Conservation (phyloP, 2,797 vertebrate species). For the Onychomys leucogaster region DNA sequence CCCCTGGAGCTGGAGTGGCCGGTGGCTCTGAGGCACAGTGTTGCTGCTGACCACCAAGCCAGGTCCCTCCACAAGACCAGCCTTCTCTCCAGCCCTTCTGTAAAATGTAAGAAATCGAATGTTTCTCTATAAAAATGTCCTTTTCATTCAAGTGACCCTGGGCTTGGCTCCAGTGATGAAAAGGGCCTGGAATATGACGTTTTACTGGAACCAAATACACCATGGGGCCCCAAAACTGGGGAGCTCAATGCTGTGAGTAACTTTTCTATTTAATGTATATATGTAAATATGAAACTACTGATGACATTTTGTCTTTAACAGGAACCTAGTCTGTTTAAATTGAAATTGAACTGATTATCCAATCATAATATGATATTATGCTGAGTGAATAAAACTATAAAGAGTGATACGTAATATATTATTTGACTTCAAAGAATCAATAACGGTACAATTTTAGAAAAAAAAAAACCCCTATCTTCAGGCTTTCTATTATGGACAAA, state of each 20-base stretch:
- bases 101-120: neutral
- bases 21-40: too few species aligned
- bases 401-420: neutral
- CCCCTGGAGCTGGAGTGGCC: neutral
- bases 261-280: neutral
- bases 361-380: neutral
- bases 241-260: conserved; percentile 94
- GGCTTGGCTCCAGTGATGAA: conserved; percentile 87
- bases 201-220: conserved; percentile 91
- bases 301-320: conserved; percentile 50
- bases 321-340: neutral
- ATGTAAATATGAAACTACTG: neutral
- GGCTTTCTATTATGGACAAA: conserved; percentile 57
- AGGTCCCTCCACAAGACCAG: neutral
- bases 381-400: conserved; percentile 2
- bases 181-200: conserved; percentile 91
- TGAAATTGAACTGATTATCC: conserved; percentile 24
- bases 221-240: conserved; percentile 89
- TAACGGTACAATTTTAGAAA: neutral
- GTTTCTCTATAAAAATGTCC: conserved; percentile 52
- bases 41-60: neutral
- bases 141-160: conserved; percentile 86
- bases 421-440: conserved; percentile 39
- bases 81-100: neutral
- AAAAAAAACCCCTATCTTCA: neutral